Conservation (phyloP, 2,888 invertebrate species). For the Onthophagus sagittarius region DNA sequence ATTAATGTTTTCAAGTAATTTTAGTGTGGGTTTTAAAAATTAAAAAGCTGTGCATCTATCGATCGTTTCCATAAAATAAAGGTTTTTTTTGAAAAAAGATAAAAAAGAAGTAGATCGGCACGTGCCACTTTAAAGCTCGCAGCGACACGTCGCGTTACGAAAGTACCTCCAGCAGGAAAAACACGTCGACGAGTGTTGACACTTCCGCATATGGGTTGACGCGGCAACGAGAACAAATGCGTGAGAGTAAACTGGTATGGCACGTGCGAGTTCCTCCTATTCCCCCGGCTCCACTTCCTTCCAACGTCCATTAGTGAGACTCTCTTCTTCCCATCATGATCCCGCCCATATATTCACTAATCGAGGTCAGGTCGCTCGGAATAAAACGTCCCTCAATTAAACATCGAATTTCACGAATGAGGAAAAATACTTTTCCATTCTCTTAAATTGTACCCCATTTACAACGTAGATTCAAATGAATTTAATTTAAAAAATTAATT, state of each 20-base stretch:
- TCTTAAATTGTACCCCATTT: neutral
- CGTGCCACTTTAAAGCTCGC: neutral
- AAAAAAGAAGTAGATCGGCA: neutral
- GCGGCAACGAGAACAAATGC: neutral
- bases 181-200: neutral
- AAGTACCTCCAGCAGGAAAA: neutral
- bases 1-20: too few relatives aligned
- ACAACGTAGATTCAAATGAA: neutral
- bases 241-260: neutral
- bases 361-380: neutral
- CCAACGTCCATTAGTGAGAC: neutral
- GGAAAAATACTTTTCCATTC: neutral
- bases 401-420: neutral
- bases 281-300: neutral
- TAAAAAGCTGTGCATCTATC: neutral
- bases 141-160: neutral
- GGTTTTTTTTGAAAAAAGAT: neutral
- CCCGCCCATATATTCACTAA: neutral
- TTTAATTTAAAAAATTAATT: neutral
- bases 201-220: neutral
- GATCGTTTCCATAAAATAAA: neutral
- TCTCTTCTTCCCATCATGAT: neutral
- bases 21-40: neutral
- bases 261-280: neutral
- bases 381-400: neutral